Evolutionary conservation across 2,888 invertebrate species (phyloP).

Genomic region (Hydroisotoma schaefferi): DNA sequence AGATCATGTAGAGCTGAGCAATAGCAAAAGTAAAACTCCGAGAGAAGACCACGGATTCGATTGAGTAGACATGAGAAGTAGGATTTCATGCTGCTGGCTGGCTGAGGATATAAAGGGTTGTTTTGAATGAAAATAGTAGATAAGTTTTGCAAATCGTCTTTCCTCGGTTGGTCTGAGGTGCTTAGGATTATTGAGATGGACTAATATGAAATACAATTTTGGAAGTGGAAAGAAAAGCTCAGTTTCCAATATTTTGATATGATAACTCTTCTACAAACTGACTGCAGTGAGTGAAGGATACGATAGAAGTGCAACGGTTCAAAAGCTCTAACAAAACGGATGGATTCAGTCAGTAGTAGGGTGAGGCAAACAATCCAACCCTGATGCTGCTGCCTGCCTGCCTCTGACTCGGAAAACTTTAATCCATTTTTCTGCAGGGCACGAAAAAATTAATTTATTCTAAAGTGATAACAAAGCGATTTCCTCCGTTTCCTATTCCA

Average conservation of each 20-base stretch:
- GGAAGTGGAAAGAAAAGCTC: conserved; percentile 5
- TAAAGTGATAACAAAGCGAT: conserved; percentile 49
- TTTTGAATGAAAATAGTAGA: conserved; percentile 16
- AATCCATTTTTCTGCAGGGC: conserved; percentile 47
- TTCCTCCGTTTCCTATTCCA: conserved; percentile 34
- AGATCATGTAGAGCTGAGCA: too few relatives aligned
- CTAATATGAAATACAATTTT: conserved; percentile 20
- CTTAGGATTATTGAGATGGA: conserved; percentile 30
- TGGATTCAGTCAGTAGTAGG: not conserved
- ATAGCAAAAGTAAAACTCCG: too few relatives aligned
- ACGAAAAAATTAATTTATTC: conserved; percentile 49
- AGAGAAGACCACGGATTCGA: not conserved
- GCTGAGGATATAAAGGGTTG: conserved; percentile 11
- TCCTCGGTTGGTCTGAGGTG: conserved; percentile 24
- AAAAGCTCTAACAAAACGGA: too few relatives aligned
- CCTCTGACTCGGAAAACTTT: not conserved
- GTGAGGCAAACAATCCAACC: conserved; percentile 10
- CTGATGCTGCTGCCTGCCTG: not conserved
- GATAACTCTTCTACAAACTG: conserved; percentile 10
- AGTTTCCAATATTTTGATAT: conserved; percentile 11
- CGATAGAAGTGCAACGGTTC: not conserved
- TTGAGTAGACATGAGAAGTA: not conserved
- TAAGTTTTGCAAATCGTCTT: conserved; percentile 37
- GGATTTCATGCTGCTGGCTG: conserved; percentile 11
- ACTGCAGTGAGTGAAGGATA: not conserved